Evolutionary conservation across 2,113 vertebrate species (phyloP).

Genomic region (Eretmochelys imbricata): DNA sequence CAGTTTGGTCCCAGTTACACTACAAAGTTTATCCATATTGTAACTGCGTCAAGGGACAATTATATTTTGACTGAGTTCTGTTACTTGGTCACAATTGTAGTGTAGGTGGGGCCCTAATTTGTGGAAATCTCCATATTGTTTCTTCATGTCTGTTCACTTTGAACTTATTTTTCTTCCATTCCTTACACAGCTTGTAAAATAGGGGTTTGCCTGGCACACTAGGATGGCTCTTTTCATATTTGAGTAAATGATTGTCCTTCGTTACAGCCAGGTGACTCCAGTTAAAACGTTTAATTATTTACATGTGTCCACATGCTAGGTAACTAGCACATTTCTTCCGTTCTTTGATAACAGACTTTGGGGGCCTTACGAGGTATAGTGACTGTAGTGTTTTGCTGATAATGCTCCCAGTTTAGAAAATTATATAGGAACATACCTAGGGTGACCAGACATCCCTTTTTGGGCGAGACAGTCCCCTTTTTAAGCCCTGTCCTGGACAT

Average conservation of each 20-base stretch:
- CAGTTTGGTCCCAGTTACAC: slow-evolving; percentile 3
- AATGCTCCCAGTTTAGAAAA: background rate
- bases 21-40: background rate
- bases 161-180: background rate
- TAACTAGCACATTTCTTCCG: background rate
- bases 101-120: background rate
- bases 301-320: accelerated
- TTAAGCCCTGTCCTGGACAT: too few relatives aligned
- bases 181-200: background rate
- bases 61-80: slow-evolving; percentile 5
- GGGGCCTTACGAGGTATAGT: background rate
- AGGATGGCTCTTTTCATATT: background rate
- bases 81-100: background rate
- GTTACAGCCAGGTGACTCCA: background rate
- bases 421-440: background rate
- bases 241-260: slow-evolving; percentile 7
- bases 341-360: background rate
- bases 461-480: too few relatives aligned
- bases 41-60: background rate
- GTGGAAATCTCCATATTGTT: background rate
- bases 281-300: slow-evolving; percentile 44
- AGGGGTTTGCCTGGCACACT: background rate
- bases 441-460: too few relatives aligned
- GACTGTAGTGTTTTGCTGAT: background rate
- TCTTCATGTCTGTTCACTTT: background rate